Conservation (phyloP, 2,888 invertebrate genomes). For the Plutella xylostella region DNA sequence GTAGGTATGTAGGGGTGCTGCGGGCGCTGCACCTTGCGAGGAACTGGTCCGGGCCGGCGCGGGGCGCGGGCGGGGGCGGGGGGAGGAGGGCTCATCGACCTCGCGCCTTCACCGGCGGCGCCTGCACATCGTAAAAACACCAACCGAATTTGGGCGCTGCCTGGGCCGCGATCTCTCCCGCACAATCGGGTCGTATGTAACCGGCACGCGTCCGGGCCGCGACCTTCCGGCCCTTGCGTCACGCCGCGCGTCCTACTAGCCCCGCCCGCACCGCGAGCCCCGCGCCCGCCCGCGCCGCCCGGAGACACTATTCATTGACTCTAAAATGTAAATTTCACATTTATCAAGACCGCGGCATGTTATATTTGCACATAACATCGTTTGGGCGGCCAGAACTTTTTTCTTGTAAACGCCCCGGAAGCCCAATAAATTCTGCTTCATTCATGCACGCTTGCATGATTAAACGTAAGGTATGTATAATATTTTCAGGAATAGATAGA, state of each 20-base stretch:
- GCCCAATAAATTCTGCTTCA: too few species aligned
- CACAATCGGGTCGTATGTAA: conserved; percentile 33
- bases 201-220: conserved; percentile 34
- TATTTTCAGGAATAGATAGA: too few species aligned
- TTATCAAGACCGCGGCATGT: too few species aligned
- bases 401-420: too few species aligned
- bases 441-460: too few species aligned
- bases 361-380: too few species aligned
- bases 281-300: neutral
- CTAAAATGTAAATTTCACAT: too few species aligned
- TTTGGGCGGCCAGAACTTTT: too few species aligned
- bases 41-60: conserved; percentile 50
- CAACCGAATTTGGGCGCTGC: conserved; percentile 66
- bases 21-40: conserved; percentile 61
- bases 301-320: too few species aligned
- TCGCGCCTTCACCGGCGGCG: conserved; percentile 41
- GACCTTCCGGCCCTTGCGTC: conserved; percentile 22
- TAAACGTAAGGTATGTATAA: too few species aligned
- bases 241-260: neutral
- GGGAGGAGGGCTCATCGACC: conserved; percentile 52
- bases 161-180: conserved; percentile 50
- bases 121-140: conserved; percentile 50
- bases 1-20: conserved; percentile 58
- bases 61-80: conserved; percentile 26
- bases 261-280: neutral